Evolutionary conservation across 2,797 vertebrate genomes (phyloP).

Genomic region (Otolemur crassicaudatus): DNA sequence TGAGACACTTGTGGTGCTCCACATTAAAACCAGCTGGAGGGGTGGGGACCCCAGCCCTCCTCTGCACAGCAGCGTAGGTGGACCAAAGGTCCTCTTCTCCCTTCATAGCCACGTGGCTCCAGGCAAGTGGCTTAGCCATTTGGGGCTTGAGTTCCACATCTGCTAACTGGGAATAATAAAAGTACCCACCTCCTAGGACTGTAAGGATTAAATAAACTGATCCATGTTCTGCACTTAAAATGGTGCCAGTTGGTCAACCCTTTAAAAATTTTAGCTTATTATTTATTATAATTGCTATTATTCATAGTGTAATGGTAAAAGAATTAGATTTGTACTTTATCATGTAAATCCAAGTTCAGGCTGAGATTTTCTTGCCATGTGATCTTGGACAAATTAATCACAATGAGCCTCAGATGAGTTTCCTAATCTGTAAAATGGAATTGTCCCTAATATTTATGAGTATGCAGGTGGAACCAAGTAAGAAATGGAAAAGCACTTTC

Average conservation of each 20-base stretch:
- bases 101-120: neutral
- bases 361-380: neutral
- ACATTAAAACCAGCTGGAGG: accelerated
- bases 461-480: neutral
- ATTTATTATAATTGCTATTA: neutral
- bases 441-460: neutral
- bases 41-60: neutral
- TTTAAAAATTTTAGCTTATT: neutral
- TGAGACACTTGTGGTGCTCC: accelerated
- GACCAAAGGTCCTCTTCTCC: neutral
- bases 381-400: neutral
- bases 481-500: neutral
- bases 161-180: neutral
- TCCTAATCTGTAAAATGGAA: neutral
- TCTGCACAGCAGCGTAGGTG: neutral
- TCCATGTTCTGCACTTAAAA: neutral
- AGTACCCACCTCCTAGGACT: neutral
- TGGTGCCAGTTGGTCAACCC: neutral
- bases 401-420: neutral
- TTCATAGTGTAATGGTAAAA: neutral
- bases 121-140: neutral
- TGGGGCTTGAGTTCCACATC: neutral
- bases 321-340: neutral
- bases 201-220: neutral
- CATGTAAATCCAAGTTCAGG: neutral